Conservation (phyloP, 2,797 vertebrate species). For the Coracias cyanogaster region DNA sequence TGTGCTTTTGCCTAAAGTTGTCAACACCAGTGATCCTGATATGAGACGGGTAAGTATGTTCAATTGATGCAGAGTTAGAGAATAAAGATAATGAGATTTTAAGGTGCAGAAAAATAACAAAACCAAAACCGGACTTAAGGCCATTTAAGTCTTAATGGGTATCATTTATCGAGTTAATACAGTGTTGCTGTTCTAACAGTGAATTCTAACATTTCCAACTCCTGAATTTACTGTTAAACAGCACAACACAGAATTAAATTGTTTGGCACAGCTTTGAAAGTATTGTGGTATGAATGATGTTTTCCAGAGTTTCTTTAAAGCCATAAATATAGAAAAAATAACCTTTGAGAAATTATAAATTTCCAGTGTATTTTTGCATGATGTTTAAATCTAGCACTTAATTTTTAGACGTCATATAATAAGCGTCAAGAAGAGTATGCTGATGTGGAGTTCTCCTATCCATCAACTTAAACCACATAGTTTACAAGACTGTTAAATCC, state of each 20-base stretch:
- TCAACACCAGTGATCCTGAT: slow-evolving; percentile 98
- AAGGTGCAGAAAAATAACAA: not conserved
- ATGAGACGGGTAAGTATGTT: slow-evolving; percentile 93
- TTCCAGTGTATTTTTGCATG: not conserved
- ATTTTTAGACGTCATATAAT: not conserved
- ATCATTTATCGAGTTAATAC: not conserved
- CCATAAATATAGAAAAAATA: too few relatives aligned
- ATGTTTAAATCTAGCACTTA: not conserved
- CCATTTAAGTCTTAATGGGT: not conserved
- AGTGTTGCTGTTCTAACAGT: not conserved
- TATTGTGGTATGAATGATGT: not conserved
- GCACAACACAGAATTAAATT: not conserved
- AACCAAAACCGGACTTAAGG: not conserved
- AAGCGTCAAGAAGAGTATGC: not conserved
- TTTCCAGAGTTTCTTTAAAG: not conserved
- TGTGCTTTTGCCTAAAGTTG: slow-evolving; percentile 96
- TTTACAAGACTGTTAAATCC: not conserved
- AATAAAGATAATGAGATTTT: not conserved
- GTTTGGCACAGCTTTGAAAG: not conserved
- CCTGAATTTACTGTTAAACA: not conserved
- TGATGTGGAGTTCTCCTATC: not conserved
- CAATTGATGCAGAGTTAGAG: not conserved
- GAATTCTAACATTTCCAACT: not conserved
- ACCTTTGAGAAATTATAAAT: too few relatives aligned
- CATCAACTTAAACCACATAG: not conserved